A percentile compares a stretch with the other conserved stretches of the same genome.
phyloP scores from a whole-genome alignment of 2,888 invertebrate genomes.

The Drosophila antonietae region DNA sequence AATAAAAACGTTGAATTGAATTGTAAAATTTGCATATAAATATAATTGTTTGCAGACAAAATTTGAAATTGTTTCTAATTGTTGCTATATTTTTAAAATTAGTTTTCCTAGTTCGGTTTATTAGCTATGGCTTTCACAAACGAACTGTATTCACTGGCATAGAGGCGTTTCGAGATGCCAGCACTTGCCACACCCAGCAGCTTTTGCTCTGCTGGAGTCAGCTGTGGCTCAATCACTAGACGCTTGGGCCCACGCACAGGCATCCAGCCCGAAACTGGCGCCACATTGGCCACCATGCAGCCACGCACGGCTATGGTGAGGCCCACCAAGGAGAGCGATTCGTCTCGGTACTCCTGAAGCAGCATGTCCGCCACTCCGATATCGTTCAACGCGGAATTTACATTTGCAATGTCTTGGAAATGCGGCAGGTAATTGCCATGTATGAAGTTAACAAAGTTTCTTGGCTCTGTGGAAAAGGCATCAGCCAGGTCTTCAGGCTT shows the following conservation, averaged over 20 bases:
- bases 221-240: constrained; percentile 21
- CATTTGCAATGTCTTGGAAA: constrained; percentile 88
- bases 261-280: constrained; percentile 90
- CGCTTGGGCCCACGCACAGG: constrained; percentile 87
- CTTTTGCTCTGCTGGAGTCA: constrained; percentile 38
- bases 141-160: constrained; percentile 63
- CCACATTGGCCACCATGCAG: constrained; percentile 89
- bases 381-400: constrained; percentile 87
- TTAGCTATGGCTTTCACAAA: constrained; percentile 56
- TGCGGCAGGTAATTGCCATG: constrained; percentile 91
- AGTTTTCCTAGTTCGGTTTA: not conserved
- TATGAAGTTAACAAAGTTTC: constrained; percentile 88
- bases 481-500: constrained; percentile 88
- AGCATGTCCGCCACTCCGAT: constrained; percentile 90
- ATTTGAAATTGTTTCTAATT: not conserved
- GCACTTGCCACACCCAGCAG: constrained; percentile 49
- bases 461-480: constrained; percentile 89
- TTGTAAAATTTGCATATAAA: constrained; percentile 33
- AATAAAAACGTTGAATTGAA: constrained; percentile 71
- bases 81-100: constrained; percentile 2
- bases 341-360: constrained; percentile 87
- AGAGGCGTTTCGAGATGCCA: constrained; percentile 57
- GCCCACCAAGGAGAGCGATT: constrained; percentile 85
- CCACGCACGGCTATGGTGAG: constrained; percentile 88
- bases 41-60: not conserved